Base-by-base conservation (phyloP, 1,140 invertebrate species). In the Melipona quadrifasciata region DNA sequence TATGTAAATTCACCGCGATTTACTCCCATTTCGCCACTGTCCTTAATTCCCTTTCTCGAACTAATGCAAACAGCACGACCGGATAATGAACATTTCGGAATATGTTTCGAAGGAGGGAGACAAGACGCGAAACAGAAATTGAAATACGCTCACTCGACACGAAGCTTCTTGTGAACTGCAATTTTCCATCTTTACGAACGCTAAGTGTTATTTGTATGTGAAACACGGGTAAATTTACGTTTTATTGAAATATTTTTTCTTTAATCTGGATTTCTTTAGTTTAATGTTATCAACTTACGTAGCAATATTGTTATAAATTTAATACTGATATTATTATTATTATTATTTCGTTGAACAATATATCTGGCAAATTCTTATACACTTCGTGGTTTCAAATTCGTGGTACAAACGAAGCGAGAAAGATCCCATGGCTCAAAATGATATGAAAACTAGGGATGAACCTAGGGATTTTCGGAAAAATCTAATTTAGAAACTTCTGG, bases 11-110 rank as follows among this genome's bases (percentile, higher is more conserved):
- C 57, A 19, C 24, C 65, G 51, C 64, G 78, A 74, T 84, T 86
- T 31, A 19, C 65, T 31, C 27, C 39, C 31, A 67, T 67, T 27
- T 67, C 65, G 17, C 11, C 16, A 65, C n/a, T 27, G n/a, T 61
- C 24, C 24, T 61, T n/a, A 61, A 61, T 24, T 61, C 14, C 64
- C 27, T 8, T 19, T 21, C 65, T 31, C 0, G 67, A 11, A 21
- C 31, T 39, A 68, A 68, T 57, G 47, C 65, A 19, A 77, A 51
- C 34, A 21, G 47, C 55, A 27, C 55, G 57, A 65, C n/a, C 58
- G 58, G 55, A 51, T 86, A 84, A 86, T 71, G 82, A 84, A 57
- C 34, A 39, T 72, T 83, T 78, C 51, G 27, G 57, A 67, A 61
- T 58, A 74, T 53, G 34, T n/a, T 39, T 55, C 21, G 5, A 39